Evolutionary conservation across 2,797 vertebrate species (phyloP).

Genomic region (Heterohyrax brucei): DNA sequence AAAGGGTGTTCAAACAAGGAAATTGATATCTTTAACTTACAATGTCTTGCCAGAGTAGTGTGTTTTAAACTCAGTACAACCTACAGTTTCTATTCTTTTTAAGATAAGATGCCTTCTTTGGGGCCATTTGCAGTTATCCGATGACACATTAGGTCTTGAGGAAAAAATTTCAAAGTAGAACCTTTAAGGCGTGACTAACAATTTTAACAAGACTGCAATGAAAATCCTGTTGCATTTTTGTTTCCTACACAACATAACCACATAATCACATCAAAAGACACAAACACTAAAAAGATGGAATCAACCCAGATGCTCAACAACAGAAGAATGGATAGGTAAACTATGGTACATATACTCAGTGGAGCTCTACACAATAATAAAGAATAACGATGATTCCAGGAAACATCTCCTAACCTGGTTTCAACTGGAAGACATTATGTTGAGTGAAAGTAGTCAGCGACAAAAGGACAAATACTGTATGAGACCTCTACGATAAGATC

Average conservation of each 20-base stretch:
- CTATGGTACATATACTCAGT: no score
- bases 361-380: no score
- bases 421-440: no score
- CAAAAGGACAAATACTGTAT: no score
- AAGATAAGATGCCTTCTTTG: not conserved
- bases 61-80: not conserved
- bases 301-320: no score
- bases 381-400: no score
- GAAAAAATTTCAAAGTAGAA: not conserved
- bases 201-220: not conserved
- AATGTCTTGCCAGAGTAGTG: not conserved
- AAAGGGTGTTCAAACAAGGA: not conserved
- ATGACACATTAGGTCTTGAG: not conserved
- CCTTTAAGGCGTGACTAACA: not conserved
- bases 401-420: no score
- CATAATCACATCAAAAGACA: not conserved
- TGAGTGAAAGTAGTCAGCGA: no score
- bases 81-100: not conserved
- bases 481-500: no score
- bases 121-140: not conserved
- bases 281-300: not conserved
- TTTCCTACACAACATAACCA: not conserved
- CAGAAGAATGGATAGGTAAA: no score
- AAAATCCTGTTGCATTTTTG: not conserved
- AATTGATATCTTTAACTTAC: constrained; percentile 1